These are phyloP conservation scores for Calidris pygmaea DNA, from an alignment of 2,113 vertebrate genomes.

Conservation along the genomic window DNA sequence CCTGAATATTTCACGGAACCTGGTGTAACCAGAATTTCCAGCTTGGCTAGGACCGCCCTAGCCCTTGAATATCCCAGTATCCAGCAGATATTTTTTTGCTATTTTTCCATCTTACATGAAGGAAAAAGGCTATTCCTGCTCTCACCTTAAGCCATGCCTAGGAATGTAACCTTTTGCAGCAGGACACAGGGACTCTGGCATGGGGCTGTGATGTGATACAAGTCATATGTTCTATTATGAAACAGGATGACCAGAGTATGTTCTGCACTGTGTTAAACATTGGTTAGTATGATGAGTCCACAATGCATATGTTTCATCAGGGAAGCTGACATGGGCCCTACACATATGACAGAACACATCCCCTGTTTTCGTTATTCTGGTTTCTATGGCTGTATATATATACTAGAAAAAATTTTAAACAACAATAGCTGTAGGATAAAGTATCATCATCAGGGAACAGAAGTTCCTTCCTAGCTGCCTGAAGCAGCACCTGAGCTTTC, in stretches of 20 bases:
- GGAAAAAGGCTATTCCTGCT: background rate
- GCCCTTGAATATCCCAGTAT: background rate
- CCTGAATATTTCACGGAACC: background rate
- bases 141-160: background rate
- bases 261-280: background rate
- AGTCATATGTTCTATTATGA: background rate
- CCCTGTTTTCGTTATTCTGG: background rate
- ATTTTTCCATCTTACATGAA: background rate
- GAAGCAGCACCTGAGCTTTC: background rate
- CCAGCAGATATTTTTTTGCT: background rate
- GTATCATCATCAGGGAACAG: background rate
- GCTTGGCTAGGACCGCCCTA: background rate
- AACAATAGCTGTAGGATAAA: background rate
- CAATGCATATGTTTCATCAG: background rate
- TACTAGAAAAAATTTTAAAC: background rate
- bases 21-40: constrained; percentile 32
- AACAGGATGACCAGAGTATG: background rate
- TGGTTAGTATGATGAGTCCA: background rate
- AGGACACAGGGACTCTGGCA: background rate
- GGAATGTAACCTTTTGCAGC: background rate
- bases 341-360: accelerated
- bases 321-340: background rate
- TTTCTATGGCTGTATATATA: background rate
- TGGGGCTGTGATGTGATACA: background rate
- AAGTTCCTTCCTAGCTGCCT: background rate